Percentiles rank a stretch among this genome's conserved stretches.
Evolutionary conservation across 2,797 vertebrate species (phyloP).

Genomic region (Peromyscus attwateri): DNA sequence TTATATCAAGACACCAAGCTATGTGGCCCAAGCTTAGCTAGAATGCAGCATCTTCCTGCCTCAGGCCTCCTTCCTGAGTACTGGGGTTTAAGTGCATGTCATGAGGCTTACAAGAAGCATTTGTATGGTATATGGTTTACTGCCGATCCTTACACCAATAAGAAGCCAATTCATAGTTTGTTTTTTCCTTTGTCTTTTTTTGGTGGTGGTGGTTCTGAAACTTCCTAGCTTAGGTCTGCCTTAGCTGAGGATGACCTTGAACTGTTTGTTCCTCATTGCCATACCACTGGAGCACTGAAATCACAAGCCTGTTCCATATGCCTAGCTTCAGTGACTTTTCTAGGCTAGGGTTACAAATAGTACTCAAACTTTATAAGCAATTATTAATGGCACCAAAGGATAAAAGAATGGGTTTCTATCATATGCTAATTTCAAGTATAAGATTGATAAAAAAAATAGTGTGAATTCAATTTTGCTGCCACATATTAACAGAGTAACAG

Average conservation of each 20-base stretch:
- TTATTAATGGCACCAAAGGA: not conserved
- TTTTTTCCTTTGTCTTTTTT: not conserved
- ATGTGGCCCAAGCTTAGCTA: not conserved
- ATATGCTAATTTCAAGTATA: slow-evolving; percentile 14
- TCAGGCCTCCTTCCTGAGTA: not conserved
- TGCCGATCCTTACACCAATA: not conserved
- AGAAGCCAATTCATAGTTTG: not conserved
- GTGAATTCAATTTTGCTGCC: slow-evolving; percentile 16
- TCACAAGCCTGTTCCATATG: not conserved
- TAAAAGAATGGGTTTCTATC: slow-evolving; percentile 10
- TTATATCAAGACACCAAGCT: not conserved
- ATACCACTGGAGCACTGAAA: not conserved
- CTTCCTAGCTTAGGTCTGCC: not conserved
- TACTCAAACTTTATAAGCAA: not conserved
- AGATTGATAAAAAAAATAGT: slow-evolving; percentile 54
- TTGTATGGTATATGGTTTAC: not conserved
- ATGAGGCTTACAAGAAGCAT: not conserved
- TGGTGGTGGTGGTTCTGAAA: not conserved
- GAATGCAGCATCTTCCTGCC: not conserved
- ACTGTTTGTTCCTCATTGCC: not conserved
- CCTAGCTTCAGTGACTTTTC: not conserved
- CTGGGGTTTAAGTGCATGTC: not conserved
- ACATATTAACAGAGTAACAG: not conserved
- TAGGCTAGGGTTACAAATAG: not conserved
- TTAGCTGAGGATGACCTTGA: not conserved